Evolutionary conservation across 2,797 vertebrate genomes (phyloP).

Genomic region (Pipistrellus nathusii): DNA sequence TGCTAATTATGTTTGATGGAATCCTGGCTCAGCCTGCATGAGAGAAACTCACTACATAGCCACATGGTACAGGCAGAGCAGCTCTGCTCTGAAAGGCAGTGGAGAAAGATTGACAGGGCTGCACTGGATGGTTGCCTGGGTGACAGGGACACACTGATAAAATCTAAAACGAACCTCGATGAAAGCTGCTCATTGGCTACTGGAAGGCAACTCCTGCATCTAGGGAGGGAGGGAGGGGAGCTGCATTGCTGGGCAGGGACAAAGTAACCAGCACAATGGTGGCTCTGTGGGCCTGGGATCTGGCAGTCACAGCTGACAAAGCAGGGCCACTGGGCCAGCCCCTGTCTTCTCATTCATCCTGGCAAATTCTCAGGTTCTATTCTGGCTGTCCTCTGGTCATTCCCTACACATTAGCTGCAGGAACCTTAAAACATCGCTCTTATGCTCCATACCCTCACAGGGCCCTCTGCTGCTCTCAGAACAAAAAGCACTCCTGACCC

Average conservation of each 20-base stretch:
- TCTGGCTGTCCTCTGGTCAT: accelerated
- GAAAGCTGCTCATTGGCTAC: conserved; percentile 86
- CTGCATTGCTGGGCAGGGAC: conserved; percentile 35
- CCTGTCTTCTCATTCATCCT: background rate
- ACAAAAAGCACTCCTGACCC: background rate
- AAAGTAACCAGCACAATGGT: background rate
- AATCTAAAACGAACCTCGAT: conserved; percentile 86
- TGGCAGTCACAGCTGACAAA: background rate
- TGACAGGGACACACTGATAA: conserved; percentile 87
- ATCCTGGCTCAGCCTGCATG: conserved; percentile 84
- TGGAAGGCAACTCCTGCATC: conserved; percentile 40
- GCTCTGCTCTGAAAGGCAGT: conserved; percentile 85
- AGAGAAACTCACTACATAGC: conserved; percentile 87
- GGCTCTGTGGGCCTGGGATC: background rate
- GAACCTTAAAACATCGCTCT: background rate
- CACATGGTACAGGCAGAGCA: conserved; percentile 87
- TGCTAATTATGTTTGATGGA: conserved; percentile 89
- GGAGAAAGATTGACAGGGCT: conserved; percentile 86
- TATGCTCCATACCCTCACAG: background rate
- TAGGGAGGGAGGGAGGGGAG: background rate
- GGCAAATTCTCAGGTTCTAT: background rate
- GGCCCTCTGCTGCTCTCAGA: background rate
- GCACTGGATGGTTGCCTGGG: conserved; percentile 87
- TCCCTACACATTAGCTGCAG: background rate
- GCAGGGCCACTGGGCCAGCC: background rate